These are phyloP conservation scores for Taenaris catops DNA, from an alignment of 2,888 invertebrate genomes.

Conservation along the genomic window DNA sequence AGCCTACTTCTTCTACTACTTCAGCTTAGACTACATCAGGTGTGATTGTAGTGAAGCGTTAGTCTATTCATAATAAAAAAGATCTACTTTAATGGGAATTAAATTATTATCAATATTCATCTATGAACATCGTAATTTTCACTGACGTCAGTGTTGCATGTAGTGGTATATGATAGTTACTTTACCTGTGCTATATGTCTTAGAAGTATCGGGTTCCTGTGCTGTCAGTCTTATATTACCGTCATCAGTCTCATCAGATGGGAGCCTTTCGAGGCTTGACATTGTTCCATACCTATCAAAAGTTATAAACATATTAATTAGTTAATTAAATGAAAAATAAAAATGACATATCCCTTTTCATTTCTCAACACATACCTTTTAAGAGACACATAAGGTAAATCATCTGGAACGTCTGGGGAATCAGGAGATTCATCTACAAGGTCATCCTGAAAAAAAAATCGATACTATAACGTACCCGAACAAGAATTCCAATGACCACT, in stretches of 20 bases:
- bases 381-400: constrained; percentile 86
- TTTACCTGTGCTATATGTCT: constrained; percentile 30
- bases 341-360: background rate
- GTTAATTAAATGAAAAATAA: background rate
- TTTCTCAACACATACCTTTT: constrained; percentile 63
- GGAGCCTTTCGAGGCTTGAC: constrained; percentile 85
- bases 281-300: constrained; percentile 82
- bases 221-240: constrained; percentile 71
- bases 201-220: constrained; percentile 53
- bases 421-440: constrained; percentile 84
- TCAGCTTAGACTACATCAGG: too few relatives aligned
- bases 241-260: constrained; percentile 81
- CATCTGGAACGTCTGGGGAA: constrained; percentile 84
- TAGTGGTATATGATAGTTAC: too few relatives aligned
- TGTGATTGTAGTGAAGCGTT: too few relatives aligned
- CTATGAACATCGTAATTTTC: too few relatives aligned
- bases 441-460: constrained; percentile 48
- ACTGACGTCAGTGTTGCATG: too few relatives aligned
- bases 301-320: background rate
- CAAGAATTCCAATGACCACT: too few relatives aligned
- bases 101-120: too few relatives aligned
- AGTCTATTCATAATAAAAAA: too few relatives aligned
- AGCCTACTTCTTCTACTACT: too few relatives aligned
- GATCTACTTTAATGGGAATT: too few relatives aligned
- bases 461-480: too few relatives aligned